A percentile compares a stretch with the other conserved stretches of the same genome.
These are phyloP conservation scores for Hylaea fasciaria DNA, from an alignment of 2,888 invertebrate genomes.

Conservation along the genomic window DNA sequence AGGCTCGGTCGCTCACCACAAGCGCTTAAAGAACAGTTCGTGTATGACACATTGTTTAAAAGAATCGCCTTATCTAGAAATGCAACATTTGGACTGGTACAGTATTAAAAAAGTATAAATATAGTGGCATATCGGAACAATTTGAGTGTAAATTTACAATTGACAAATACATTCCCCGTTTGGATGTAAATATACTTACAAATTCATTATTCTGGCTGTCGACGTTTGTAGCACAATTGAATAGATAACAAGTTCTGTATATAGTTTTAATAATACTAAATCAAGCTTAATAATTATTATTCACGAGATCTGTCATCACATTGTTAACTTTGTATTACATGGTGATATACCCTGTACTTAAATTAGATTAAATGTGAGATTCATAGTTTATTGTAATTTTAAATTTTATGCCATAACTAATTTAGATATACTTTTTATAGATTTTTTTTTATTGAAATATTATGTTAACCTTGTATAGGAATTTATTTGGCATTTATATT, in stretches of 20 bases:
- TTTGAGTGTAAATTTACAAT: constrained; percentile 46
- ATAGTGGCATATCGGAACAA: constrained; percentile 65
- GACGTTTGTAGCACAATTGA: constrained; percentile 40
- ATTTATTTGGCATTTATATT: constrained; percentile 70
- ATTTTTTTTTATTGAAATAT: constrained; percentile 64
- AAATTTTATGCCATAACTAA: constrained; percentile 82
- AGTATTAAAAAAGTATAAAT: constrained; percentile 73
- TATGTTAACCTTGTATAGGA: constrained; percentile 60
- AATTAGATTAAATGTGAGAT: constrained; percentile 73
- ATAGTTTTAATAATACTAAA: constrained; percentile 32
- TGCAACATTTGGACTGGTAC: constrained; percentile 68
- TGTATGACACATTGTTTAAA: constrained; percentile 6
- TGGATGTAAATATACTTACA: constrained; percentile 28
- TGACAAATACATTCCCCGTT: constrained; percentile 36
- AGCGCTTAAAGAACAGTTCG: constrained; percentile 8
- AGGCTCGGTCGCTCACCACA: constrained; percentile 13
- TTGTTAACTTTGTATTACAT: constrained; percentile 44
- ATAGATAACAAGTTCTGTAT: constrained; percentile 32
- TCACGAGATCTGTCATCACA: constrained; percentile 38
- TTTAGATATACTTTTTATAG: constrained; percentile 74
- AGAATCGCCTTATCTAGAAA: constrained; percentile 66
- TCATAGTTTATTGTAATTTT: constrained; percentile 67
- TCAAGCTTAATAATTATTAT: constrained; percentile 16
- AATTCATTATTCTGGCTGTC: constrained; percentile 20
- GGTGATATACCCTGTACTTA: constrained; percentile 77